These are phyloP conservation scores for Trachymyrmex cornetzi DNA, from an alignment of 1,140 invertebrate species.

Conservation along the genomic window DNA sequence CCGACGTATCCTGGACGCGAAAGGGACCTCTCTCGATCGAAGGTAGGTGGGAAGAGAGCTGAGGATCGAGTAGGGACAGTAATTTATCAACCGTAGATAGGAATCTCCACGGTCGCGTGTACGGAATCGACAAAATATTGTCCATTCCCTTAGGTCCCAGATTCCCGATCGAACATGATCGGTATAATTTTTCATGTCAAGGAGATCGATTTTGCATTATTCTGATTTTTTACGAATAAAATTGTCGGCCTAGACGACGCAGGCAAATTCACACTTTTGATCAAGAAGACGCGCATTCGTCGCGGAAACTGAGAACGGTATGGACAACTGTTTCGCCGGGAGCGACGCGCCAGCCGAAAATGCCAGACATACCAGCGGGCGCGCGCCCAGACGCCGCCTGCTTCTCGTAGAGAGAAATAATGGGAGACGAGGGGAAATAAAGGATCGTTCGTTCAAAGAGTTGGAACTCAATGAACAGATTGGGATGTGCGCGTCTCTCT, in stretches of 20 bases:
- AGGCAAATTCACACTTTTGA: neutral
- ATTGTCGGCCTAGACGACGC: neutral
- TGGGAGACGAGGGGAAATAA: slow-evolving; percentile 72
- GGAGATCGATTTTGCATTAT: neutral
- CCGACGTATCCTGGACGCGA: slow-evolving; percentile 40
- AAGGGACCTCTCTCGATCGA: slow-evolving; percentile 35
- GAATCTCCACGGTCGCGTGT: slow-evolving; percentile 85
- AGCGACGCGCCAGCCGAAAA: slow-evolving; percentile 78
- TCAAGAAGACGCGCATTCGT: neutral
- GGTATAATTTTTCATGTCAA: neutral
- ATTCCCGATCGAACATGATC: neutral
- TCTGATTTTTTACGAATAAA: neutral
- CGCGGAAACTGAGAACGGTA: neutral
- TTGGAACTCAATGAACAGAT: slow-evolving; percentile 67
- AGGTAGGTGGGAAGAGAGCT: slow-evolving; percentile 65
- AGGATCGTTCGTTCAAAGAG: slow-evolving; percentile 65
- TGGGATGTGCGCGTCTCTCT: neutral
- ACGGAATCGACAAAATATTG: slow-evolving; percentile 81
- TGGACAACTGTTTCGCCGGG: slow-evolving; percentile 79
- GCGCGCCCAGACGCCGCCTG: slow-evolving; percentile 86
- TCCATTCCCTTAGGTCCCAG: slow-evolving; percentile 62
- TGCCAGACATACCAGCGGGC: slow-evolving; percentile 86
- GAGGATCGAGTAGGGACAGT: slow-evolving; percentile 82
- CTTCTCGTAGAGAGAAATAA: slow-evolving; percentile 82
- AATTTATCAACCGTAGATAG: slow-evolving; percentile 86